Percentiles rank a stretch among this genome's conserved stretches.
Evolutionary conservation across 1,140 invertebrate species (phyloP).

Genomic region (Colletes gigas): DNA sequence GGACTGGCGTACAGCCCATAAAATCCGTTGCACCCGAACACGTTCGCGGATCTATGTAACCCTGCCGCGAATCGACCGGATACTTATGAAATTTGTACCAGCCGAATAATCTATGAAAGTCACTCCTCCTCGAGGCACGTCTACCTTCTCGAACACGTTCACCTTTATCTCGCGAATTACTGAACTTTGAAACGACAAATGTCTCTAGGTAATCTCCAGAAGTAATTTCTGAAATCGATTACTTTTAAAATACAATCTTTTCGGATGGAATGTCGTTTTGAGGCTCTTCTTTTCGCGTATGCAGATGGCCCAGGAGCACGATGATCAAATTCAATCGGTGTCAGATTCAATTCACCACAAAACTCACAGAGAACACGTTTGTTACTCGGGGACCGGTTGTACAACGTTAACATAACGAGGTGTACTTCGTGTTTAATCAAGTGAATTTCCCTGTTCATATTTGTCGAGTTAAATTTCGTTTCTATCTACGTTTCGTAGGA

Average conservation of each 20-base stretch:
- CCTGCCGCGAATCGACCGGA: conserved; percentile 7
- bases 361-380: neutral
- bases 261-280: too few relatives aligned
- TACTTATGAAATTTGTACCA: conserved; percentile 42
- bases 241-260: too few relatives aligned
- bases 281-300: neutral
- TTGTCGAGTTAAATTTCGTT: conserved; percentile 33
- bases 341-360: neutral
- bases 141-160: neutral
- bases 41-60: conserved; percentile 20
- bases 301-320: too few relatives aligned
- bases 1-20: conserved; percentile 50
- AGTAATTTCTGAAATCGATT: too few relatives aligned
- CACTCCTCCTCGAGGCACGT: neutral
- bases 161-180: neutral
- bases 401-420: conserved; percentile 27
- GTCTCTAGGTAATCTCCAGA: too few relatives aligned
- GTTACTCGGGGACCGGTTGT: conserved; percentile 10
- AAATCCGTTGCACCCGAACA: conserved; percentile 61
- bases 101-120: neutral
- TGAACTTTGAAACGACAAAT: too few relatives aligned
- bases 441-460: conserved; percentile 34
- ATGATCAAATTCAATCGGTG: conserved; percentile 13
- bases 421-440: conserved; percentile 6
- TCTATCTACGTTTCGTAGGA: neutral